Evolutionary conservation across 1,140 invertebrate genomes (phyloP), one percentile per base, ranked within the genome.

Genomic region (Leptinotarsa lineolata): DNA sequence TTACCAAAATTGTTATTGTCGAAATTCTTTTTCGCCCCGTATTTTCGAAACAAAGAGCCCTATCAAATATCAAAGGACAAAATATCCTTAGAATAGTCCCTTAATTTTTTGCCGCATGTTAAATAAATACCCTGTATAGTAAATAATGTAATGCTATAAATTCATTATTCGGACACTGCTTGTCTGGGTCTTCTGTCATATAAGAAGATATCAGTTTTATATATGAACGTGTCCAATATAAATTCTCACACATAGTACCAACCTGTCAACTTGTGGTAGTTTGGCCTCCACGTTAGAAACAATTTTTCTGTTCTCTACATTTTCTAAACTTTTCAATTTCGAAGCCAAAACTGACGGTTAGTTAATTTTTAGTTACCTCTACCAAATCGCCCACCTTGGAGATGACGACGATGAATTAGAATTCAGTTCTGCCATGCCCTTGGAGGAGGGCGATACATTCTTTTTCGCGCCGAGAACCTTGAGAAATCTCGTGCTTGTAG

Each of bases 361-460:
- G 2, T 54, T 18, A 3, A 54, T 70, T 78, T 79, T 86, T 79
- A 98, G 96, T 85, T 97, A 97, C 82, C 84, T 99, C 1, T 99
- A 99, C 83, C 97, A 99, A 90, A 99, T 99, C 85, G 97, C 97
- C 16, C 96, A 99, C 86, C 88, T 99, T 75, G 98, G 97, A 44
- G 98, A 99, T 88, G 97, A 99, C 84, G 98, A 99, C 85, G 98
- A 99, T 86, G 97, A 99, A 81, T 96, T 97, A 4, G 97, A 99
- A 85, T 99, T 99, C 82, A 99, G 96, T 85, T 99, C 97, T 61
- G 95, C 95, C 13, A 98, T 98, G 94, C 97, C 97, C 3, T 84
- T 99, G 48, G 97, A 99, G 85, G 97, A 99, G 85, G 98, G 97
- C 5, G 98, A 99, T 79, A 99, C 97, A 4, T 99, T 99, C 85